A percentile compares a stretch with the other conserved stretches of the same genome.
Conservation (phyloP, 2,888 invertebrate genomes). For the Eudasyphora cyanicolor region DNA sequence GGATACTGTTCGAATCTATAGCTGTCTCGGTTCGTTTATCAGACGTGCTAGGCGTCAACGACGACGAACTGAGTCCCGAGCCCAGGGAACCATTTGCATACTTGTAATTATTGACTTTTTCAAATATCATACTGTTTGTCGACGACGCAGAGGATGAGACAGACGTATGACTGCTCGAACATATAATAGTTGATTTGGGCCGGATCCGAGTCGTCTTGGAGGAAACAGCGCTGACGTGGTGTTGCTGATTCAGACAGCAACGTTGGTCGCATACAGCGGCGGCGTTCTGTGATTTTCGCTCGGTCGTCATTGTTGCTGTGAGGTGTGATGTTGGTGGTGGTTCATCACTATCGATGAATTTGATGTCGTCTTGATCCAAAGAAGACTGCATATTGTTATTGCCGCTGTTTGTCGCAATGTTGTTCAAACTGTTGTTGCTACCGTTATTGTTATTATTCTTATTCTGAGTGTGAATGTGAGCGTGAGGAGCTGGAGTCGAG, state of each 20-base stretch:
- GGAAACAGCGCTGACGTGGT: slow-evolving; percentile 8
- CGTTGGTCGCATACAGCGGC: slow-evolving; percentile 52
- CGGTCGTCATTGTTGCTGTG: slow-evolving; percentile 48
- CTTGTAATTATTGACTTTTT: slow-evolving; percentile 74
- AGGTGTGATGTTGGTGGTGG: slow-evolving; percentile 48
- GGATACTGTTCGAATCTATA: slow-evolving; percentile 77
- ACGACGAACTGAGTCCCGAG: slow-evolving; percentile 41
- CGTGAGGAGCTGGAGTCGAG: slow-evolving; percentile 18
- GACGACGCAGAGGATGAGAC: slow-evolving; percentile 7
- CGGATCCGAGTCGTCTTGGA: slow-evolving; percentile 63
- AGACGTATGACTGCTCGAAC: slow-evolving; percentile 62
- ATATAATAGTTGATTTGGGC: slow-evolving; percentile 76
- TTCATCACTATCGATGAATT: slow-evolving; percentile 76
- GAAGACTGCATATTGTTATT: slow-evolving; percentile 67
- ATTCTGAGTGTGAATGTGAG: slow-evolving; percentile 18
- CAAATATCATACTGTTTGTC: slow-evolving; percentile 71
- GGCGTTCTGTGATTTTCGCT: slow-evolving; percentile 49
- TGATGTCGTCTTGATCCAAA: slow-evolving; percentile 75
- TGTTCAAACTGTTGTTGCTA: slow-evolving; percentile 65
- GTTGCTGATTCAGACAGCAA: slow-evolving; percentile 55
- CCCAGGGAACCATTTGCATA: slow-evolving; percentile 72
- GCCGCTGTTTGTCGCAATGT: slow-evolving; percentile 61
- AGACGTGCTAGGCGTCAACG: slow-evolving; percentile 17
- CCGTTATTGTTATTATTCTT: slow-evolving; percentile 66
- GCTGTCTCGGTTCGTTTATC: slow-evolving; percentile 67